Base-by-base conservation (phyloP, 2,888 invertebrate species). In the Atherix ibis region DNA sequence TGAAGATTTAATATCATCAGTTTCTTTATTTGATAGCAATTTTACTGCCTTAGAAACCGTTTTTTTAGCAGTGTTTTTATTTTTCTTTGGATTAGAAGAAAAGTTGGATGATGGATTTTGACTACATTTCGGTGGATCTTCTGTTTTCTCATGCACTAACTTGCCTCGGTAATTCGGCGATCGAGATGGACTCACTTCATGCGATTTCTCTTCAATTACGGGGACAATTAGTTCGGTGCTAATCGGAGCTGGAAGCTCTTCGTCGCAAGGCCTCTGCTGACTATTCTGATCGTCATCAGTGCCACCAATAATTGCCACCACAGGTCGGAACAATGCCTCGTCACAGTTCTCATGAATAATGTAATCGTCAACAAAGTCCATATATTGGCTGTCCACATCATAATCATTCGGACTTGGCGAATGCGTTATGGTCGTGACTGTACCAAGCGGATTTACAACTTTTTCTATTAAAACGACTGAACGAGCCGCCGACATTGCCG, bases 381-480 rank as follows among this genome's bases (percentile, higher is more conserved):
- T 13, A 13, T 30, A 24, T 13, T 18, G 18, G 14, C 31, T 30
- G 10, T 16, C 18, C n/a, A 51, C 43, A 33, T 57, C 58, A 31
- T 48, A 45, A 29, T 54, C 51, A 27, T 53, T 40, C 10, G 52
- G 46, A 18, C 49, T 49, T 28, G 52, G 46, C 36, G 53, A 54
- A 3, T 52, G 47, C 30, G 50, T 50, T 54, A 63, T 60, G 49
- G 56, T 62, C 43, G 54, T 70, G 48, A 80, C 81, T 39, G 76
- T 77, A 48, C 81, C 81, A 54, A 76, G 62, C 35, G 80, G 81
- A 64, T 76, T 82, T 51, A 83, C 82, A 44, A 79, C 75, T 36
- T 61, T 61, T 41, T 58, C 61, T 14, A 62, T 51, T 5, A 51
- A 48, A 5, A 45, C 38, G 25, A 33, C 35, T 13, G 38, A 31